A percentile compares a stretch with the other conserved stretches of the same genome.
phyloP scores from a whole-genome alignment of 1,140 invertebrate species.

The Drosophila jambulina region DNA sequence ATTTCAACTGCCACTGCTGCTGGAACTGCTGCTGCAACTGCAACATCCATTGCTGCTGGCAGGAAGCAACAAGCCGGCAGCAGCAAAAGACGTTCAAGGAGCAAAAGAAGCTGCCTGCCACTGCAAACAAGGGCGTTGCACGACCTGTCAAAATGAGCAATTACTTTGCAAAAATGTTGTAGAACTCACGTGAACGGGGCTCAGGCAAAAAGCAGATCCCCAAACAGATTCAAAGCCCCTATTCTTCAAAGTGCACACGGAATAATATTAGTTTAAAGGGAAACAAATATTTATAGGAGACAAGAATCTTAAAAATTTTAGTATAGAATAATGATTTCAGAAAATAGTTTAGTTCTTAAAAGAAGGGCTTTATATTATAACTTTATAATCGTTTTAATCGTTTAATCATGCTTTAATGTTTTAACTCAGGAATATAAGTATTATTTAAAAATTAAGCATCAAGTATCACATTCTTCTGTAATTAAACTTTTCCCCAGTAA shows the following conservation, averaged over 20 bases:
- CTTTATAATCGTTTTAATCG: no score
- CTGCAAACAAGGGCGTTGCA: slow-evolving; percentile 79
- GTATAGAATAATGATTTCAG: neutral
- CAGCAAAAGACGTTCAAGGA: slow-evolving; percentile 15
- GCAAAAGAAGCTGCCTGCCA: slow-evolving; percentile 26
- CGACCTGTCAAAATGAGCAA: slow-evolving; percentile 82
- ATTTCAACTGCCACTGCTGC: slow-evolving; percentile 26
- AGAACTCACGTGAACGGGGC: slow-evolving; percentile 71
- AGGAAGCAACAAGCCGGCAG: slow-evolving; percentile 73
- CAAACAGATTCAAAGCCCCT: slow-evolving; percentile 18
- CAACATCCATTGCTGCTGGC: slow-evolving; percentile 52
- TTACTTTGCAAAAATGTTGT: slow-evolving; percentile 83
- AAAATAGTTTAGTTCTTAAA: neutral
- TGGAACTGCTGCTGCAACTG: slow-evolving; percentile 18
- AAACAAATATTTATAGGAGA: neutral
- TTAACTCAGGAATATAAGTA: neutral
- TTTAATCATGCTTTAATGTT: no score
- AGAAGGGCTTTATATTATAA: no score
- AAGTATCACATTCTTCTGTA: neutral
- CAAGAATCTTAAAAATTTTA: neutral
- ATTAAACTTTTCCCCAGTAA: neutral
- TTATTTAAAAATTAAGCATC: no score
- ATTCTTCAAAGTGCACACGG: slow-evolving; percentile 25
- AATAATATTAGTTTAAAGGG: neutral
- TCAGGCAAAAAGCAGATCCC: slow-evolving; percentile 32